phyloP scores from a whole-genome alignment of 2,113 vertebrate species.

The Rostratula benghalensis region DNA sequence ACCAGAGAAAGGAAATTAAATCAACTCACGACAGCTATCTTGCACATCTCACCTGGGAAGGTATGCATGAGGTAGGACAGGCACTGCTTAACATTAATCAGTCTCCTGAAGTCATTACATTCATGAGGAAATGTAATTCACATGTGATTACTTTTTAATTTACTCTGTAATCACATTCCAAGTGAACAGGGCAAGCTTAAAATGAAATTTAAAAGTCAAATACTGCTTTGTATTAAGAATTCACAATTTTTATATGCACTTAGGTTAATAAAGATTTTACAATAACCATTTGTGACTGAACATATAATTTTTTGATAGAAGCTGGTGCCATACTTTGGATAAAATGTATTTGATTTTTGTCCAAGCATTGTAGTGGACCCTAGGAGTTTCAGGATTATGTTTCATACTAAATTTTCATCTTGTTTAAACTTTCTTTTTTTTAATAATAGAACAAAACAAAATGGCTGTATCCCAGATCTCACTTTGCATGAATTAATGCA shows the following conservation, averaged over 20 bases:
- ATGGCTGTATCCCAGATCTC: slow-evolving; percentile 21
- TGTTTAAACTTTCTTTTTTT: slow-evolving; percentile 57
- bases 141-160: slow-evolving; percentile 90
- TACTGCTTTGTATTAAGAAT: slow-evolving; percentile 84
- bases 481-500: slow-evolving; percentile 58
- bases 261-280: slow-evolving; percentile 86
- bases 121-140: slow-evolving; percentile 90
- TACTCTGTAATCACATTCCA: slow-evolving; percentile 90
- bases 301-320: slow-evolving; percentile 76
- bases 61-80: slow-evolving; percentile 76
- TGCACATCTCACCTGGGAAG: slow-evolving; percentile 81
- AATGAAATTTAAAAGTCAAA: slow-evolving; percentile 96
- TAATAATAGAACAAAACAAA: slow-evolving; percentile 53
- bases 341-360: slow-evolving; percentile 66
- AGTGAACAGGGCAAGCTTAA: slow-evolving; percentile 85
- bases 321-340: slow-evolving; percentile 53
- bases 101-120: slow-evolving; percentile 86
- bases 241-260: slow-evolving; percentile 83
- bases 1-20: slow-evolving; percentile 85
- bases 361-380: slow-evolving; percentile 51
- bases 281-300: slow-evolving; percentile 81
- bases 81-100: slow-evolving; percentile 87
- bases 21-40: slow-evolving; percentile 82
- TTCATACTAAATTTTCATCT: slow-evolving; percentile 44
- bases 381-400: slow-evolving; percentile 43